These are phyloP conservation scores for Anniella stebbinsi DNA, from an alignment of 2,797 vertebrate genomes.

Conservation along the genomic window DNA sequence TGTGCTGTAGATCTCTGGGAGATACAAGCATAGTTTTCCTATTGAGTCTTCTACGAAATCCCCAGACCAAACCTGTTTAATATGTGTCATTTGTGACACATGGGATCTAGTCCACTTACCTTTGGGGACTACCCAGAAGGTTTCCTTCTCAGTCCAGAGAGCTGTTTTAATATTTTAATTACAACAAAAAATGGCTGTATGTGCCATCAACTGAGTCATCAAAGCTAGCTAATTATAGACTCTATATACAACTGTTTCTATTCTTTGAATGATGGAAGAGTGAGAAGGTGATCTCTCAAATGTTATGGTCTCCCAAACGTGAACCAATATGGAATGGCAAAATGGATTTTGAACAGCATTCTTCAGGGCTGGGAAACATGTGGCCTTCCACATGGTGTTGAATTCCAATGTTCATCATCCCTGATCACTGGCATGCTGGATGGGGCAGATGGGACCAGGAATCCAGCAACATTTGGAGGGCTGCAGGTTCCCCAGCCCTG, in stretches of 20 bases:
- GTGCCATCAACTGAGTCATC: too few relatives aligned
- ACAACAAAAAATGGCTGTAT: neutral
- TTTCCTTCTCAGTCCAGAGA: neutral
- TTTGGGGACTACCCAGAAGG: neutral
- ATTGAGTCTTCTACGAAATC: neutral
- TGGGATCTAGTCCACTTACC: neutral
- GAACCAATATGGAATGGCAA: neutral
- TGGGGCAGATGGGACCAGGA: too few relatives aligned
- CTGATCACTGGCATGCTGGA: too few relatives aligned
- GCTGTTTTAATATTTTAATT: neutral
- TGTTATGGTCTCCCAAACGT: neutral
- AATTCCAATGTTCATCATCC: too few relatives aligned
- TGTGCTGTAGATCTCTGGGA: neutral
- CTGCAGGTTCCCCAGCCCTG: too few relatives aligned
- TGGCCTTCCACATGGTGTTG: too few relatives aligned
- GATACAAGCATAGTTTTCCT: neutral
- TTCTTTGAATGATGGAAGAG: neutral
- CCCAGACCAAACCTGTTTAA: neutral
- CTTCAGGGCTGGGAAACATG: too few relatives aligned
- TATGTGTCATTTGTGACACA: neutral
- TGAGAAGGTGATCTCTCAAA: neutral
- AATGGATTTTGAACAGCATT: neutral
- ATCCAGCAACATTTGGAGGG: too few relatives aligned
- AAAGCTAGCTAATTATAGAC: neutral
- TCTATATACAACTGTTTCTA: neutral